Percentiles rank a stretch among this genome's conserved stretches.
Conservation (phyloP, 2,113 vertebrate species). For the Crypturellus undulatus region DNA sequence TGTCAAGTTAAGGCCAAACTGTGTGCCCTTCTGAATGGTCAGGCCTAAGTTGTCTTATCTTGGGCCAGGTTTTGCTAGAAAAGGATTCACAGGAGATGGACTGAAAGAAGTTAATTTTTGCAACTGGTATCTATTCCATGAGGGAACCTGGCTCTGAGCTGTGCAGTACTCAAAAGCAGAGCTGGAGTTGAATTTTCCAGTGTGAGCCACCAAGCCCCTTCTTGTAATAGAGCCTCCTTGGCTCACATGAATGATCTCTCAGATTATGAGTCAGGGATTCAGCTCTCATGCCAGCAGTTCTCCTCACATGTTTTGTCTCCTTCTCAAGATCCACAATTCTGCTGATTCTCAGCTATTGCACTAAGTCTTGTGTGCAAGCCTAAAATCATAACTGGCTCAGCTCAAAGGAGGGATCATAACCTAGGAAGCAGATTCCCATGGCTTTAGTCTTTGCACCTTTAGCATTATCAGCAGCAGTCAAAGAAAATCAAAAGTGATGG, state of each 20-base stretch:
- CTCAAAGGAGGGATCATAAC: not conserved
- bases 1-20: not conserved
- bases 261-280: not conserved
- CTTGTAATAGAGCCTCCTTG: not conserved
- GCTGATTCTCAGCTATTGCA: not conserved
- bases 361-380: not conserved
- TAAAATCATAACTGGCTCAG: not conserved
- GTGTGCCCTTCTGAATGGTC: not conserved
- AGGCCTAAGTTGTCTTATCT: rapidly evolving
- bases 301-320: not conserved
- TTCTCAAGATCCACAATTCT: not conserved
- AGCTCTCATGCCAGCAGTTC: not conserved
- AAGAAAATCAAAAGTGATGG: not conserved
- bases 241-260: not conserved
- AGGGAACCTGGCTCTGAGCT: not conserved
- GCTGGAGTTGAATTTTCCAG: not conserved
- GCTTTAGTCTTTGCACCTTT: not conserved
- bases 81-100: not conserved
- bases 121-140: rapidly evolving
- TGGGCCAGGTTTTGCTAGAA: not conserved
- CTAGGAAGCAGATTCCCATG: not conserved
- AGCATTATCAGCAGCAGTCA: not conserved
- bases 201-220: not conserved
- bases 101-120: not conserved
- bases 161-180: not conserved